A percentile compares a stretch with the other conserved stretches of the same genome.
These are phyloP conservation scores for Hippoglossus stenolepis DNA, from an alignment of 2,113 vertebrate species.

Conservation along the genomic window DNA sequence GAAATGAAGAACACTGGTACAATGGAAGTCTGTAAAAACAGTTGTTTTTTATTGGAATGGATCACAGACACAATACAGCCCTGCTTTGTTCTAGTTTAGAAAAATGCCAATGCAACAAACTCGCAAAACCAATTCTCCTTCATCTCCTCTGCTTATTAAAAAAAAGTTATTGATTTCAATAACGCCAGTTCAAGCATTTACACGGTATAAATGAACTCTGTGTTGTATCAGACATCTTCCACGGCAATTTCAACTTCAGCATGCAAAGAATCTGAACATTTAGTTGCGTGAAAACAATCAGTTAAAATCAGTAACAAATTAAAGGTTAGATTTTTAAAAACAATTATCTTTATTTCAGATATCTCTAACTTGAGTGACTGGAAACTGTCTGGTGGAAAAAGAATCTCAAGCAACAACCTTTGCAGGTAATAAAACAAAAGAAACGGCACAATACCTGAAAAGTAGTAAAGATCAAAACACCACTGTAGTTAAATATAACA, in stretches of 20 bases:
- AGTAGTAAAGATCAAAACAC: slow-evolving; percentile 25
- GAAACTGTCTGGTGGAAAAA: no score
- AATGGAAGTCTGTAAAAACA: slow-evolving; percentile 42
- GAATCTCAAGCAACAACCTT: slow-evolving; percentile 7
- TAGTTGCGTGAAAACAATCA: slow-evolving; percentile 4
- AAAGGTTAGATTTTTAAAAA: not conserved
- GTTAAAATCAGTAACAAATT: slow-evolving; percentile 2
- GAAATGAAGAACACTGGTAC: not conserved
- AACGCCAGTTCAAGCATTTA: slow-evolving; percentile 46
- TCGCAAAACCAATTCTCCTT: slow-evolving; percentile 54
- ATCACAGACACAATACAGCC: slow-evolving; percentile 78
- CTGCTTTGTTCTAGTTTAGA: slow-evolving; percentile 62
- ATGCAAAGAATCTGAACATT: slow-evolving; percentile 45
- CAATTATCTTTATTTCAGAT: no score
- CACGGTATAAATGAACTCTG: slow-evolving; percentile 28
- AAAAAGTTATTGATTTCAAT: slow-evolving; percentile 41
- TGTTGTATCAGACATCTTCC: slow-evolving; percentile 28
- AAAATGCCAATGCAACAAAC: slow-evolving; percentile 66
- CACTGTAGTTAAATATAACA: slow-evolving; percentile 40
- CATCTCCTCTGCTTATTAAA: slow-evolving; percentile 32
- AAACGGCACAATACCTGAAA: slow-evolving; percentile 39
- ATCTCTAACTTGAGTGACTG: no score
- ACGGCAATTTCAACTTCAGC: slow-evolving; percentile 30
- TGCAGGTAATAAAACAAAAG: slow-evolving; percentile 47
- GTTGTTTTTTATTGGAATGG: slow-evolving; percentile 83